A percentile compares a stretch with the other conserved stretches of the same genome.
These are phyloP conservation scores for Drosophila ironensis DNA, from an alignment of 1,140 invertebrate species.

Conservation along the genomic window DNA sequence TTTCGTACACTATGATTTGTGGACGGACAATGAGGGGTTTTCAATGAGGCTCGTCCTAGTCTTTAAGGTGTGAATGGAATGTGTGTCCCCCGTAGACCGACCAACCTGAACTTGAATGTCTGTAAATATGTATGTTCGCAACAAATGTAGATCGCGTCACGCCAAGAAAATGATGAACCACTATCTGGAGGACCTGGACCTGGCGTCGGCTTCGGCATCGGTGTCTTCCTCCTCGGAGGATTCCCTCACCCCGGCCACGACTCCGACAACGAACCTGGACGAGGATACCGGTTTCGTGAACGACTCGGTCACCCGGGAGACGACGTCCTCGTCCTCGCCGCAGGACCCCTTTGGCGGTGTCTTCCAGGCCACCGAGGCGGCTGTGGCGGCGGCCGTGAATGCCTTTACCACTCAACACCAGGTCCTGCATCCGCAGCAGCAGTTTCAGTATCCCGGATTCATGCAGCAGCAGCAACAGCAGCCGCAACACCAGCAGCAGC, in stretches of 20 bases:
- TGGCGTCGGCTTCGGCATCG: conserved; percentile 9
- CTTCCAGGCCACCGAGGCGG: conserved; percentile 45
- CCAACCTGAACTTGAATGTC: conserved; percentile 18
- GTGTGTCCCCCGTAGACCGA: neutral
- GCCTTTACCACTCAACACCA: conserved; percentile 24
- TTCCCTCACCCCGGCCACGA: conserved; percentile 2
- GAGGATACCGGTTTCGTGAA: conserved; percentile 67
- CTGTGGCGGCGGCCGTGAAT: conserved; percentile 13
- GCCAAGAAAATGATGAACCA: conserved; percentile 51
- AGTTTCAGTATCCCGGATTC: conserved; percentile 41
- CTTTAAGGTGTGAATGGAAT: neutral
- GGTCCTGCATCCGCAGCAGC: conserved; percentile 20
- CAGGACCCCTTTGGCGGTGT: conserved; percentile 46
- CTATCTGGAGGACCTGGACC: conserved; percentile 62
- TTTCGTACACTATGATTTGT: no score
- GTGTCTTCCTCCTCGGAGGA: conserved; percentile 38
- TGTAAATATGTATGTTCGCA: conserved; percentile 39
- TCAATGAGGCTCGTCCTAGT: no score
- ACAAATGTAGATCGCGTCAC: conserved; percentile 58
- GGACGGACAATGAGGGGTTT: no score
- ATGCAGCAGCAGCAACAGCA: conserved; percentile 25
- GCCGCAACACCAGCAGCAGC: conserved; percentile 14
- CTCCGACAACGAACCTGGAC: conserved; percentile 15
- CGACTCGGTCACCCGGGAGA: conserved; percentile 19
- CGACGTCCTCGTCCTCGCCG: neutral